Evolutionary conservation across 2,113 vertebrate genomes (phyloP).

Genomic region (Pachycephala philippinensis): DNA sequence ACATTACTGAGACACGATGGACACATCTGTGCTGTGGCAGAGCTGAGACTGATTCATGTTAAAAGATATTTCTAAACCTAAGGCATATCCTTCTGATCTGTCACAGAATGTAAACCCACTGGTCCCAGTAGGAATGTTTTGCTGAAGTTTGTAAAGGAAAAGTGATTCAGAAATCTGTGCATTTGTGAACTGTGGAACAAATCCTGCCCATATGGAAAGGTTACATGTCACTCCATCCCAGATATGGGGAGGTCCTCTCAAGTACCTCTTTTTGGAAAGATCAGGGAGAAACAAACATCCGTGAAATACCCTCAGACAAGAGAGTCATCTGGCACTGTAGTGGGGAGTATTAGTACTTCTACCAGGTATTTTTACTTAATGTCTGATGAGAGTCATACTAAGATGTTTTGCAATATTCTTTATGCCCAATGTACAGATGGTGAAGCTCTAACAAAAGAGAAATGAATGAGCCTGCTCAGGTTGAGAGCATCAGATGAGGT

Average conservation of each 20-base stretch:
- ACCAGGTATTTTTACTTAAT: neutral
- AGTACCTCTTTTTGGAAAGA: neutral
- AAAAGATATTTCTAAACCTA: slow-evolving; percentile 15
- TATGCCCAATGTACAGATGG: neutral
- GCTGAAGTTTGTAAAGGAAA: neutral
- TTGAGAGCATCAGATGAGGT: neutral
- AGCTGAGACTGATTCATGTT: neutral
- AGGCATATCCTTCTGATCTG: neutral
- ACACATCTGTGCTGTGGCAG: slow-evolving; percentile 7
- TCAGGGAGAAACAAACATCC: neutral
- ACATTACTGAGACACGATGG: neutral
- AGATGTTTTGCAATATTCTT: neutral
- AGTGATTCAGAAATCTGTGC: neutral
- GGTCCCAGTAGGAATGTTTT: neutral
- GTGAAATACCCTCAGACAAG: neutral
- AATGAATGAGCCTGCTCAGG: neutral
- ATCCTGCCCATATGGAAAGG: neutral
- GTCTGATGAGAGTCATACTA: neutral
- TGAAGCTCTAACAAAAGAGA: neutral
- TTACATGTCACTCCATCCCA: neutral
- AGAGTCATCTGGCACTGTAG: neutral
- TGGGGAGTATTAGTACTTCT: neutral
- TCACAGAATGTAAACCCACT: neutral
- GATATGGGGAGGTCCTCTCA: neutral
- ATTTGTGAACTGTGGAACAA: neutral